A percentile compares a stretch with the other conserved stretches of the same genome.
phyloP scores from a whole-genome alignment of 2,888 invertebrate genomes.

The Epicampocera succincta region DNA sequence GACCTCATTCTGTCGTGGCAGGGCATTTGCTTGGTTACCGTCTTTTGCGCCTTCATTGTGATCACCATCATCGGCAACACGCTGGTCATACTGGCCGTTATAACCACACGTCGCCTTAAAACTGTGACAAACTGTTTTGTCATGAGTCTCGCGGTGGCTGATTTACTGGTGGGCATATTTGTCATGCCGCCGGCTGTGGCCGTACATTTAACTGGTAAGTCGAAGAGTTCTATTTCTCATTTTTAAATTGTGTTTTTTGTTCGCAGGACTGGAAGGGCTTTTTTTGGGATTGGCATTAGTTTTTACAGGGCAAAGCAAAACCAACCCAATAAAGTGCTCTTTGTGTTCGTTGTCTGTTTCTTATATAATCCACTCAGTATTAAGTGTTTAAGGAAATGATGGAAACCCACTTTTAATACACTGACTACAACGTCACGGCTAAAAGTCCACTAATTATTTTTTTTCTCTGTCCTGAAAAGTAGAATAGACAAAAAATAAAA shows the following conservation, averaged over 20 bases:
- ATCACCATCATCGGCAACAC: conserved; percentile 93
- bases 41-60: conserved; percentile 86
- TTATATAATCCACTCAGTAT: too few relatives aligned
- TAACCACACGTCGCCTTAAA: conserved; percentile 91
- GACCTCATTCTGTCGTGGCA: conserved; percentile 79
- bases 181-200: conserved; percentile 98
- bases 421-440: too few relatives aligned
- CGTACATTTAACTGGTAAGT: conserved; percentile 88
- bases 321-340: too few relatives aligned
- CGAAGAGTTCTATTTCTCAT: neutral
- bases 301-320: too few relatives aligned
- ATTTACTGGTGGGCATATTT: conserved; percentile 94
- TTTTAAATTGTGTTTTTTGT: neutral
- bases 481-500: too few relatives aligned
- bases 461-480: too few relatives aligned
- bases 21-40: conserved; percentile 85
- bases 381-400: too few relatives aligned
- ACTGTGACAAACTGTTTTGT: conserved; percentile 98
- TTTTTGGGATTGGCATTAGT: too few relatives aligned
- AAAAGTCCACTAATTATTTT: too few relatives aligned
- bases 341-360: too few relatives aligned
- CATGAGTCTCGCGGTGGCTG: conserved; percentile 95
- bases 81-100: conserved; percentile 93
- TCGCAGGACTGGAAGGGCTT: too few relatives aligned
- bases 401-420: too few relatives aligned